A percentile compares a stretch with the other conserved stretches of the same genome.
These are phyloP conservation scores for Acomys russatus DNA, from an alignment of 2,797 vertebrate genomes.

Conservation along the genomic window DNA sequence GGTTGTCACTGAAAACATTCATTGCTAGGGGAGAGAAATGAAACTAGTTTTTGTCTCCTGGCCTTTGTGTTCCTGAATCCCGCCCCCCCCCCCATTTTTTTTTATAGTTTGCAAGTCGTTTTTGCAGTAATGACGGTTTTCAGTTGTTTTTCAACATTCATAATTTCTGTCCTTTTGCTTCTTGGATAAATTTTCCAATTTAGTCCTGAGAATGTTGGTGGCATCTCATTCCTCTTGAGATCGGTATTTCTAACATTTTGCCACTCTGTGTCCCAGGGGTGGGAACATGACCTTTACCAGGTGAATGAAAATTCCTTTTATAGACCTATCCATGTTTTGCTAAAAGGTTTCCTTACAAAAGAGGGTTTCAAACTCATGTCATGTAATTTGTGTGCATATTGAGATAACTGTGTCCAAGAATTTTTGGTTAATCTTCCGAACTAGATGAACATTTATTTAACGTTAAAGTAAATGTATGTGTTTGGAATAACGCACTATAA, in stretches of 20 bases:
- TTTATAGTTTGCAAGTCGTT: not conserved
- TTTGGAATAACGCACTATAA: not conserved
- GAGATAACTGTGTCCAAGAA: not conserved
- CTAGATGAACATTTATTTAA: not conserved
- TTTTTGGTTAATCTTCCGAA: conserved; percentile 9
- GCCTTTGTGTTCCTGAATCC: not conserved
- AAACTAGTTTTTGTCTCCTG: conserved; percentile 41
- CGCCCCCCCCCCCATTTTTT: no score
- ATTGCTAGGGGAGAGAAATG: not conserved
- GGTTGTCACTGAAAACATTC: conserved; percentile 42
- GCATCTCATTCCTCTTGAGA: conserved; percentile 31
- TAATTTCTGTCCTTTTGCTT: not conserved
- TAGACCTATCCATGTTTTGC: not conserved
- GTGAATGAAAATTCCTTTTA: conserved; percentile 39
- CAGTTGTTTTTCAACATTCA: not conserved
- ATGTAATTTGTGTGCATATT: not conserved
- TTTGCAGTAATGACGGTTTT: not conserved
- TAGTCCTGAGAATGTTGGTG: not conserved
- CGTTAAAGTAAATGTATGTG: not conserved
- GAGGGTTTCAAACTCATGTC: not conserved
- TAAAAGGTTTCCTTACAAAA: not conserved
- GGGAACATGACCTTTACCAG: not conserved
- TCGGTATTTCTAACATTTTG: not conserved
- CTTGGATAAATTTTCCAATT: not conserved
- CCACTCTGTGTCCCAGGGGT: not conserved